Evolutionary conservation across 2,113 vertebrate species (phyloP).

Genomic region (Phyllostomus hastatus): DNA sequence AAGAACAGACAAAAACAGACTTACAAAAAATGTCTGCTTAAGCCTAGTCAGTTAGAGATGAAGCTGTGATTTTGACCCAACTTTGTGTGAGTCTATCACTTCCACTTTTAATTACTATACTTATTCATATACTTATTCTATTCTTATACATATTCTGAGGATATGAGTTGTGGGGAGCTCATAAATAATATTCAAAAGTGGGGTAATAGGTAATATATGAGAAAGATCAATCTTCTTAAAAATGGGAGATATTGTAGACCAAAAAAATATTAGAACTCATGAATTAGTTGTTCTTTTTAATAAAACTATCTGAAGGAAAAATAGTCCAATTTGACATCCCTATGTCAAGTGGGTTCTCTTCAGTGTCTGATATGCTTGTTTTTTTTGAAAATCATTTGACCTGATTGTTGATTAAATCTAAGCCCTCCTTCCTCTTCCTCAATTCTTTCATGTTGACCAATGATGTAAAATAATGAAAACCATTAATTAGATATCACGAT

Average conservation of each 20-base stretch:
- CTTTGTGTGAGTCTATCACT: neutral
- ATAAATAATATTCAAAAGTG: neutral
- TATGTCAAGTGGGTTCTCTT: neutral
- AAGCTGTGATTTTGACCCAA: neutral
- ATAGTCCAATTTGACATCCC: neutral
- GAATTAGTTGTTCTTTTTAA: neutral
- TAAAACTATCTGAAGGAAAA: neutral
- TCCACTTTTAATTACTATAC: neutral
- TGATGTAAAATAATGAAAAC: neutral
- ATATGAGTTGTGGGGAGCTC: neutral
- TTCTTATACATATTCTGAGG: too few species aligned
- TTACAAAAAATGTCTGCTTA: neutral
- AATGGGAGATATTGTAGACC: neutral
- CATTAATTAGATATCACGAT: neutral
- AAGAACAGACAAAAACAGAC: neutral
- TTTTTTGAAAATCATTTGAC: neutral
- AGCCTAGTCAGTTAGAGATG: neutral
- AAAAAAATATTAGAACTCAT: neutral
- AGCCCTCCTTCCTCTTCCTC: neutral
- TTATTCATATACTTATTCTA: too few species aligned
- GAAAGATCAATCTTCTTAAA: neutral
- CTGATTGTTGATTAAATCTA: neutral
- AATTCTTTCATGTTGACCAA: neutral
- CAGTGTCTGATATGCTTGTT: neutral
- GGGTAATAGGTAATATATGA: neutral